Conservation (phyloP, 1,140 invertebrate genomes). For the Semibalanus balanoides region DNA sequence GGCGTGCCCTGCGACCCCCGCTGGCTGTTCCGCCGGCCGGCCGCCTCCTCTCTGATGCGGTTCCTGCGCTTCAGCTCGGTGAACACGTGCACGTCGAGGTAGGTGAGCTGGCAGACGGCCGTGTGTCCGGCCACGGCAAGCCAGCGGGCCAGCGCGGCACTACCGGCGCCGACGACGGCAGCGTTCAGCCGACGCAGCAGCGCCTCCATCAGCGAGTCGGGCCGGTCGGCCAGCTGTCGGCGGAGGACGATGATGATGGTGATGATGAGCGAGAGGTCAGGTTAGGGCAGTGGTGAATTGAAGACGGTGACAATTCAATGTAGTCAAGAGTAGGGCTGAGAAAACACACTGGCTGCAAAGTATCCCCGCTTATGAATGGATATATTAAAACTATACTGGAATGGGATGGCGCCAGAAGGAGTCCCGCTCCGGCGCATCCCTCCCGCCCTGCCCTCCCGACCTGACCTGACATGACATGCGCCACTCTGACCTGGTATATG, state of each 20-base stretch:
- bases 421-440: no score
- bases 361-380: no score
- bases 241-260: no score
- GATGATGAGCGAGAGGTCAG: no score
- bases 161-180: constrained; percentile 7
- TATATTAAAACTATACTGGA: no score
- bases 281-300: no score
- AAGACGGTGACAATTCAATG: no score
- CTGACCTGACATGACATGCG: no score
- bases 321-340: no score
- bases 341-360: no score
- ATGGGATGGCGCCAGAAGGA: no score
- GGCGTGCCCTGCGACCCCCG: constrained; percentile 20
- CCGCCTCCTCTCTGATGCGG: constrained; percentile 28
- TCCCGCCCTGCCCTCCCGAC: no score
- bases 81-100: constrained; percentile 59
- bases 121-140: constrained; percentile 54
- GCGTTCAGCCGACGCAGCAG: background rate
- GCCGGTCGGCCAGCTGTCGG: constrained; percentile 17
- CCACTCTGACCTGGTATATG: constrained; percentile 38
- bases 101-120: constrained; percentile 55
- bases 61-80: constrained; percentile 50
- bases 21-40: constrained; percentile 12
- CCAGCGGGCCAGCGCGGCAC: constrained; percentile 41
- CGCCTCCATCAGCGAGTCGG: constrained; percentile 12